Conservation (phyloP, 1,140 invertebrate genomes). For the Liolophura sinensis region DNA sequence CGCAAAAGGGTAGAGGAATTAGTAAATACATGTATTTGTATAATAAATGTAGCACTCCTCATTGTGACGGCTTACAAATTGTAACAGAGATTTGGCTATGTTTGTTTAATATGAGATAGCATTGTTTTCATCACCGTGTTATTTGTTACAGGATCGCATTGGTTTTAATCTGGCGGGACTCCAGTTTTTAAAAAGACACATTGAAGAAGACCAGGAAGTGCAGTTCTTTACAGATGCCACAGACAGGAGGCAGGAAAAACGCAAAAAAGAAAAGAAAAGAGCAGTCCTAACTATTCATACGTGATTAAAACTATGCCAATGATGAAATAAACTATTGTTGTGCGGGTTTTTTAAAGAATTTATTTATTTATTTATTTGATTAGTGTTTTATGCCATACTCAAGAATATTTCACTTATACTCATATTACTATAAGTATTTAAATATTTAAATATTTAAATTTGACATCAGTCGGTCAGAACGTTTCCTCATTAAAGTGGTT, state of each 20-base stretch:
- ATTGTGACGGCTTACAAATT: not conserved
- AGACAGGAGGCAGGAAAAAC: slow-evolving; percentile 67
- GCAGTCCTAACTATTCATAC: slow-evolving; percentile 51
- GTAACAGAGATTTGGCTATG: not conserved
- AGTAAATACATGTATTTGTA: not conserved
- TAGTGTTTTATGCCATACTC: too few relatives aligned
- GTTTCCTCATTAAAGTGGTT: too few relatives aligned
- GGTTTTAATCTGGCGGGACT: slow-evolving; percentile 88
- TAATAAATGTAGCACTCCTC: not conserved
- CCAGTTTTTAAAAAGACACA: slow-evolving; percentile 72
- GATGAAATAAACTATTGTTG: too few relatives aligned
- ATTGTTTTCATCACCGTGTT: slow-evolving; percentile 12
- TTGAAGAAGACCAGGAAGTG: slow-evolving; percentile 81
- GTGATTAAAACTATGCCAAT: slow-evolving; percentile 11
- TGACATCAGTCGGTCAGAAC: too few relatives aligned
- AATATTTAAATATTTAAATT: too few relatives aligned
- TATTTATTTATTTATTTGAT: too few relatives aligned
- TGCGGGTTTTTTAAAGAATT: too few relatives aligned
- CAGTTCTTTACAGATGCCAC: slow-evolving; percentile 83
- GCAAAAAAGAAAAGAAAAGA: slow-evolving; percentile 71
- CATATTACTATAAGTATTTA: too few relatives aligned
- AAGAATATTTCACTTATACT: too few relatives aligned
- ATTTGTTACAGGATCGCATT: slow-evolving; percentile 72
- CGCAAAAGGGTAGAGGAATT: not conserved
- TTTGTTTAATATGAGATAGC: slow-evolving; percentile 2